These are phyloP conservation scores for Drosophila quinaria DNA, from an alignment of 2,888 invertebrate species.

Conservation along the genomic window DNA sequence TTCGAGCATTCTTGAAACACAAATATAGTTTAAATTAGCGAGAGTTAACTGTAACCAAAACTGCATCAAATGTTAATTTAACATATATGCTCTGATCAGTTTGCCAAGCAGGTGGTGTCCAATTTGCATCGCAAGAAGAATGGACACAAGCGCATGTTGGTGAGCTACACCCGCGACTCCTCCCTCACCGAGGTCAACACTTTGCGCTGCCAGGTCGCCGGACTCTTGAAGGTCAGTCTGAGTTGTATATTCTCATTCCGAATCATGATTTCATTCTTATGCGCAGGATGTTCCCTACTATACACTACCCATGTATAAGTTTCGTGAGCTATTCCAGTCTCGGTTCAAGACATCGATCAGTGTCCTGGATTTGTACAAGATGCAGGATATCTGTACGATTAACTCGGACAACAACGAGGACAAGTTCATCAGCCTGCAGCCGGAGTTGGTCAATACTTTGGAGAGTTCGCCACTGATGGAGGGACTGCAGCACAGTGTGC, in stretches of 20 bases:
- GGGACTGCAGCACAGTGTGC: conserved; percentile 86
- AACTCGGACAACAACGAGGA: conserved; percentile 90
- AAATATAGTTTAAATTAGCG: too few species aligned
- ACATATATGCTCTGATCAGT: conserved; percentile 52
- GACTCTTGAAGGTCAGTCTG: conserved; percentile 87
- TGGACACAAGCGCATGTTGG: conserved; percentile 92
- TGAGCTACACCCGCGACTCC: conserved; percentile 89
- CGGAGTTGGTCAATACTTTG: conserved; percentile 88
- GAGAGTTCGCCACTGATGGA: conserved; percentile 86
- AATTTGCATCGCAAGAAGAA: conserved; percentile 93
- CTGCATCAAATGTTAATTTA: too few species aligned
- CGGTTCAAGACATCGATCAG: conserved; percentile 91
- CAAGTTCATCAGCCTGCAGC: conserved; percentile 90
- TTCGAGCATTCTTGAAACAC: too few species aligned
- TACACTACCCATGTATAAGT: conserved; percentile 92
- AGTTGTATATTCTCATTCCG: background rate
- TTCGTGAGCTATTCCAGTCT: conserved; percentile 92
- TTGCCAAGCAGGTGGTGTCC: conserved; percentile 90
- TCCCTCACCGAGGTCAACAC: conserved; percentile 88
- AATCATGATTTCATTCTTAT: background rate
- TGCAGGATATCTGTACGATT: conserved; percentile 92
- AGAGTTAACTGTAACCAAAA: too few species aligned
- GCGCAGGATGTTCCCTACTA: conserved; percentile 90
- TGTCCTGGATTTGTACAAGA: conserved; percentile 89
- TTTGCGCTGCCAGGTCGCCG: conserved; percentile 89